Evolutionary conservation across 2,113 vertebrate species (phyloP), one percentile per base, ranked within the genome.

Genomic region (Sinocyclocheilus anophthalmus): DNA sequence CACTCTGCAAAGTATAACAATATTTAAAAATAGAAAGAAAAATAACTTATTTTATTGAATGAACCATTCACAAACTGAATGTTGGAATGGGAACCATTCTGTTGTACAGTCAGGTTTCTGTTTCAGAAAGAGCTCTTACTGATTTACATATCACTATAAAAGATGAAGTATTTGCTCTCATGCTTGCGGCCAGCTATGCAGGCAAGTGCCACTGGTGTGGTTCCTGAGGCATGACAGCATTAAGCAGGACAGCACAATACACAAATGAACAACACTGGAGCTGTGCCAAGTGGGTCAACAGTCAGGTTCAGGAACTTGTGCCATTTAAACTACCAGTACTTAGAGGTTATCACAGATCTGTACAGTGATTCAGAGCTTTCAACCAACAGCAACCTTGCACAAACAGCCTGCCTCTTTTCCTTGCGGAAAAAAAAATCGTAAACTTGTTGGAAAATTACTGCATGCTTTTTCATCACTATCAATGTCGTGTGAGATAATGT

Each of bases 151-250:
- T 55, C 33, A 9, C 9, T 83, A 11, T 55, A 63, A 48, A 48
- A 65, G 55, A 76, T 65, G 59, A 63, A 84, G 73, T 76, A 59
- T 77, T 72, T 65, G 61, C 61, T 45, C 20, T 61, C n/a, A 72
- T 20, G 65, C 76, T 85, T 72, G 42, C 22, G 11, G 45, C 13
- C 20, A 70, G 16, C 14, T 33, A 14, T 59, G n/a, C 12, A 26
- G 45, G 70, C 48, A 85, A 69, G 33, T 80, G 22, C 22, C 39
- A 72, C 1, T 81, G 57, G 39, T 18, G n/a, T 48, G 69, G 37
- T 73, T 86, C 50, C 42, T n/a, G 55, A 61, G 55, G 18, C 77
- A 78, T 78, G 65, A 48, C 37, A 78, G 16, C 4, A 42, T 70
- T 70, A 50, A 37, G 9, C n/a, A 65, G 30, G 24, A 18, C 42